Evolutionary conservation across 2,797 vertebrate species (phyloP), one percentile per base, ranked within the genome.

Genomic region (Cetoscarus ocellatus): DNA sequence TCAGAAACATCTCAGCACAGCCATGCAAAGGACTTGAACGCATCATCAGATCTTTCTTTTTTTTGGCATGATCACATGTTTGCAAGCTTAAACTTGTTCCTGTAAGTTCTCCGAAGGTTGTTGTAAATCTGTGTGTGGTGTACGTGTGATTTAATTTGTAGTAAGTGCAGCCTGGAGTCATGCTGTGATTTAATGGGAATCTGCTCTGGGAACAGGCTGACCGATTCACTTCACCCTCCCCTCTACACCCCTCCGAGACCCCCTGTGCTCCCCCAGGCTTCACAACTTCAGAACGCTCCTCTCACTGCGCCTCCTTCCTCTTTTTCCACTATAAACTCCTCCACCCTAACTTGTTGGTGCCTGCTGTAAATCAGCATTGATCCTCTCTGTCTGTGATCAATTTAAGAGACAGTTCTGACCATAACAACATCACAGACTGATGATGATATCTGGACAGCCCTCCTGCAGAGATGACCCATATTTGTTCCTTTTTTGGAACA

Each of bases 201-300:
- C 70, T 65, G 50, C 66, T 84, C 80, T 88, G 84, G 75, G 82
- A 88, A 86, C 77, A 11, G 59, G 54, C 18, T 88, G 85, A 90
- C 85, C 85, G 73, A 83, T 84, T 78, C 64, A 45, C 62, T 63
- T 54, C 19, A 44, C 59, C 60, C 55, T 50, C 27, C 17, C 43
- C 43, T 38, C 27, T 27, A n/a, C n/a, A n/a, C n/a, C n/a, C n/a
- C n/a, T n/a, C n/a, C n/a, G n/a, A 27, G 27, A 27, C 6, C 8
- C 13, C 64, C 39, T 49, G 51, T 39, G 59, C 14, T 53, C 62
- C 44, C 54, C 40, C 34, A 38, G 44, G 54, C 62, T 62, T 73
- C 51, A 19, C 61, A 55, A 27, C 61, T 81, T 75, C 17, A 52
- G 34, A 36, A 55, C 36, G 34, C 18, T 7, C 55, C 36, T 55